A percentile compares a stretch with the other conserved stretches of the same genome.
phyloP scores from a whole-genome alignment of 2,888 invertebrate genomes.

The Tinea pellionella region DNA sequence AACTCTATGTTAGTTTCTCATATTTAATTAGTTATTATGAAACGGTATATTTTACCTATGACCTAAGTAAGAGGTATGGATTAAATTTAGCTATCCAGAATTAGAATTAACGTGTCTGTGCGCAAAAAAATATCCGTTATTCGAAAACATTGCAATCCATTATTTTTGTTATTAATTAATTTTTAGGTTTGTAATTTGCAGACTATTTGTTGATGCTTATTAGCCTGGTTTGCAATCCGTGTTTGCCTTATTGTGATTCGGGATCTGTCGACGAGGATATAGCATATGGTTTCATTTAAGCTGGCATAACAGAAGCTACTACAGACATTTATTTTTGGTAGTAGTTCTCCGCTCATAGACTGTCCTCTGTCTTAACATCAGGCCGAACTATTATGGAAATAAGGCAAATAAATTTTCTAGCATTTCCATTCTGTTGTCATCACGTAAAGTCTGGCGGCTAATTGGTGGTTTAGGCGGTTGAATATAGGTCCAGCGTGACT shows the following conservation, averaged over 20 bases:
- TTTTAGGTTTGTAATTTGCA: not conserved
- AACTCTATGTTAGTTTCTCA: no score
- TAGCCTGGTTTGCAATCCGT: no score
- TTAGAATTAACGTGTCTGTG: not conserved
- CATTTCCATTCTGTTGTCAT: not conserved
- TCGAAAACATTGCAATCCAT: not conserved
- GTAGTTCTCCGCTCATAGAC: no score
- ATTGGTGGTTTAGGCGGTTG: constrained; percentile 1
- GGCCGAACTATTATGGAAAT: no score
- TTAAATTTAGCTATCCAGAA: not conserved
- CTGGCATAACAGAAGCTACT: no score
- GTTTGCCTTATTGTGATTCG: no score
- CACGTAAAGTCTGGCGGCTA: constrained; percentile 1
- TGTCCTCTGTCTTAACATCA: no score
- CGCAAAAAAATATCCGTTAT: not conserved
- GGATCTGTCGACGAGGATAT: no score
- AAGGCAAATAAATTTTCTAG: not conserved
- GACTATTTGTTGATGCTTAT: no score
- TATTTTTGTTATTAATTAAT: not conserved
- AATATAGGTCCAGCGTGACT: constrained; percentile 5
- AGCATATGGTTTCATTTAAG: no score
- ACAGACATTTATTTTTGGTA: no score
- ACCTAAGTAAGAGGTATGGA: constrained; percentile 3
- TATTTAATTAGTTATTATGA: not conserved
- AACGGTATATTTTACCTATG: constrained; percentile 9